These are phyloP conservation scores for Oceanodroma tethys DNA, from an alignment of 2,113 vertebrate species.

Conservation along the genomic window DNA sequence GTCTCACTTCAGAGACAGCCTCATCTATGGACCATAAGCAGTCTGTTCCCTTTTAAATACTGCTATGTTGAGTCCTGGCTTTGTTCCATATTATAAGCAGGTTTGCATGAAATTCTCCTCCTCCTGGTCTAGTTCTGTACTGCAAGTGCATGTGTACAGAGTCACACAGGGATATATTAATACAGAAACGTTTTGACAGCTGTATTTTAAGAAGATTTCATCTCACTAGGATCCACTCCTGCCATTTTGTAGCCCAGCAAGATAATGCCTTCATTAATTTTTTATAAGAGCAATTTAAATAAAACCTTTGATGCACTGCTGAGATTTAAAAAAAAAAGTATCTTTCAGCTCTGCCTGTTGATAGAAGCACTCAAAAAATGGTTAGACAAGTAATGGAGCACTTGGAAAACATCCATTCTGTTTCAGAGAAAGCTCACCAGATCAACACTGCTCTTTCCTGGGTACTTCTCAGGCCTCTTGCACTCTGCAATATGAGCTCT, in stretches of 20 bases:
- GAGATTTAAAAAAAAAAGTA: background rate
- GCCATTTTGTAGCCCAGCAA: slow-evolving; percentile 59
- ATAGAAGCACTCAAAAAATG: slow-evolving; percentile 26
- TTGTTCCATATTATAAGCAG: background rate
- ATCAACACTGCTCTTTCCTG: background rate
- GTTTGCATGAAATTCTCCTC: background rate
- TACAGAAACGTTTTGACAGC: slow-evolving; percentile 54
- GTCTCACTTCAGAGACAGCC: background rate
- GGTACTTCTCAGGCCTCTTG: background rate
- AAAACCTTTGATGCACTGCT: slow-evolving; percentile 55
- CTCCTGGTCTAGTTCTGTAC: background rate
- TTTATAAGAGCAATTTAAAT: slow-evolving; percentile 66
- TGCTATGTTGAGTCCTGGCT: background rate
- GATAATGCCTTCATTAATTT: slow-evolving; percentile 72
- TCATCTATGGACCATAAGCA: background rate
- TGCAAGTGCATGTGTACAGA: background rate
- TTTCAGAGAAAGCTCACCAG: background rate
- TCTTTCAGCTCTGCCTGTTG: slow-evolving; percentile 42
- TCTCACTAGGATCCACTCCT: slow-evolving; percentile 58
- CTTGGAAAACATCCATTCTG: slow-evolving; percentile 24
- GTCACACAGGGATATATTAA: slow-evolving; percentile 18
- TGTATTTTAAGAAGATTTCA: slow-evolving; percentile 67
- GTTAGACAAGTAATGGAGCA: slow-evolving; percentile 31
- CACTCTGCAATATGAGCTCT: background rate
- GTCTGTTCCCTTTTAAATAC: background rate